Base-by-base conservation (phyloP, 2,888 invertebrate genomes). In the Archips xylosteana region DNA sequence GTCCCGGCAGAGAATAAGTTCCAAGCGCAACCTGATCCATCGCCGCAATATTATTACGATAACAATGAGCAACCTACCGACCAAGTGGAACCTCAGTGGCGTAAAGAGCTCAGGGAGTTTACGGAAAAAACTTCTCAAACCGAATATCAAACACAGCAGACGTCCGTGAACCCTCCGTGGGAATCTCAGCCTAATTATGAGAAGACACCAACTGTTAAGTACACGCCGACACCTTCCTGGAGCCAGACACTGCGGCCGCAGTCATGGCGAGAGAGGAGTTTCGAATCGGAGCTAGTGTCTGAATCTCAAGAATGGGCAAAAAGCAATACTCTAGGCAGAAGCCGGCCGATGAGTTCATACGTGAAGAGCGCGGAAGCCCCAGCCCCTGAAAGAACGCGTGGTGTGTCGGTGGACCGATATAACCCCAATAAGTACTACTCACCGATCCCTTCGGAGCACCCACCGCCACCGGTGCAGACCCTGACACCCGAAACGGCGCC, bases 391-490 rank as follows among this genome's bases (percentile, higher is more conserved):
- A 88, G 91, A 77, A 80, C 88, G 51, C 85, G 94, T 74, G 93
- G 94, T 10, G 94, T 94, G 6, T 94, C 94, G 0, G 93, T 94
- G 54, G 94, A 94, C 76, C 87, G 94, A 76, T 94, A 94, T 81
- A 94, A 94, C 77, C 92, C 94, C 1, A 91, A 85, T 75, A 91
- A 80, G 78, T 94, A 94, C 79, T 90, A 92, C 73, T 83, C 92
- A 10, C 93, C 93, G 23, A 77, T 86, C n/a, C 79, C 86, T 8
- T 84, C 88, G 42, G 93, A 92, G 73, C 92, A 94, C 75, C 89
- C 91, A 0, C 93, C 94, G 0, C 95, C 94, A 71, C 94, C 92
- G 78, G 88, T 92, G 74, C 95, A 95, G 77, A 94, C 94, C 2
- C 85, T 95, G 83, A 89, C 91, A 74, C 92, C 90, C 3, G 78